These are phyloP conservation scores for Temnothorax longispinosus DNA, from an alignment of 1,140 invertebrate species.

Conservation along the genomic window DNA sequence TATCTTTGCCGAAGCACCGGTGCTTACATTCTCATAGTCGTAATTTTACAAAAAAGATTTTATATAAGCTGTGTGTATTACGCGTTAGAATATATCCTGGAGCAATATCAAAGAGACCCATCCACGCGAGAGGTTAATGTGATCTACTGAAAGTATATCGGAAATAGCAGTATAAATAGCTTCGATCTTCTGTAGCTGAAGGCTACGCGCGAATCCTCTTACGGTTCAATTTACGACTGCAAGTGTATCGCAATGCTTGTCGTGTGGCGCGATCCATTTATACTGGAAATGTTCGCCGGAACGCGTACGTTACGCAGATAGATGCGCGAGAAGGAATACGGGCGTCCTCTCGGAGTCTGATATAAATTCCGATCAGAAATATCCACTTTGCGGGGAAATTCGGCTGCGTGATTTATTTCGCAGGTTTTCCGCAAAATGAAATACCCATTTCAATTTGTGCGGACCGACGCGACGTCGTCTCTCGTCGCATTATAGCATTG, in stretches of 20 bases:
- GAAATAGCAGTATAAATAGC: constrained; percentile 41
- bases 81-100: neutral
- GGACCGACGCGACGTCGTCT: neutral
- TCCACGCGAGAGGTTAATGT: constrained; percentile 15
- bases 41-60: neutral
- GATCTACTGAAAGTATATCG: constrained; percentile 41
- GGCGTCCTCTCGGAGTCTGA: neutral
- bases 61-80: neutral
- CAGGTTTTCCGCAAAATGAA: constrained; percentile 36
- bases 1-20: neutral
- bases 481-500: constrained; percentile 13
- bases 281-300: constrained; percentile 61
- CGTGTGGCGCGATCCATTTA: constrained; percentile 54
- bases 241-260: constrained; percentile 60
- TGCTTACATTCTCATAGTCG: neutral
- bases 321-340: constrained; percentile 24
- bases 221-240: constrained; percentile 35
- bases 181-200: constrained; percentile 15
- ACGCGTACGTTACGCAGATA: constrained; percentile 8
- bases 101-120: neutral
- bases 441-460: constrained; percentile 60
- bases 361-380: constrained; percentile 71
- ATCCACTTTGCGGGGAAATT: constrained; percentile 64
- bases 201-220: constrained; percentile 25
- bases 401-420: constrained; percentile 59